Conservation (phyloP, 2,888 invertebrate species). For the Argyra leucocephala region DNA sequence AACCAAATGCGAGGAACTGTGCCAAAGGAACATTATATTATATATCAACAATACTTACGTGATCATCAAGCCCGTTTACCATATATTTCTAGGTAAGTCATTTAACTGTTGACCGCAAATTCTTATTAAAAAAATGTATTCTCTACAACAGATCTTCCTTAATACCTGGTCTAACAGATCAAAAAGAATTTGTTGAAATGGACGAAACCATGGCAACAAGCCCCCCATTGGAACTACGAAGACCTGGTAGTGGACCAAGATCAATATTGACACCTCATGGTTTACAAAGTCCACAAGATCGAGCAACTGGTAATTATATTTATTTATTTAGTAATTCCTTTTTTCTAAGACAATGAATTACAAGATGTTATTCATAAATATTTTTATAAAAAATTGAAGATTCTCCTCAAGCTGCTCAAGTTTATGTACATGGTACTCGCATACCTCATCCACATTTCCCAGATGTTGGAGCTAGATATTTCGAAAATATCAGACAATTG, state of each 20-base stretch:
- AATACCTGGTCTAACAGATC: conserved; percentile 26
- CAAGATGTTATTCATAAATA: no score
- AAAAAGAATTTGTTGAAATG: conserved; percentile 32
- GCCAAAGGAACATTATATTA: conserved; percentile 34
- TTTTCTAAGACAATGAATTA: conserved; percentile 4
- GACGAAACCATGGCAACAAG: conserved; percentile 47
- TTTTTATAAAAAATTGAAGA: conserved; percentile 34
- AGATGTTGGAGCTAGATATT: conserved; percentile 45
- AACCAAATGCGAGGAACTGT: conserved; percentile 34
- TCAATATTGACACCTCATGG: conserved; percentile 57
- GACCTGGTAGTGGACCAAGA: conserved; percentile 49
- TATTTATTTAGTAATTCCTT: conserved; percentile 7
- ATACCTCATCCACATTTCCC: conserved; percentile 45
- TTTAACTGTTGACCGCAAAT: no score
- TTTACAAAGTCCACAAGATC: conserved; percentile 60
- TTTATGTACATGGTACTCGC: conserved; percentile 50
- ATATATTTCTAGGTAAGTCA: conserved; percentile 26
- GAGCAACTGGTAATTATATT: conserved; percentile 49
- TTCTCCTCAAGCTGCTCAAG: conserved; percentile 61
- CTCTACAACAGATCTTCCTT: conserved; percentile 23
- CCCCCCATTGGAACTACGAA: conserved; percentile 63
- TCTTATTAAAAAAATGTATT: no score
- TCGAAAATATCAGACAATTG: conserved; percentile 46
- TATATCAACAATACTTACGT: conserved; percentile 47
- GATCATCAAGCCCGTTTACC: conserved; percentile 38